These are phyloP conservation scores for Lucinisca nassula DNA, from an alignment of 2,888 invertebrate genomes.

Conservation along the genomic window DNA sequence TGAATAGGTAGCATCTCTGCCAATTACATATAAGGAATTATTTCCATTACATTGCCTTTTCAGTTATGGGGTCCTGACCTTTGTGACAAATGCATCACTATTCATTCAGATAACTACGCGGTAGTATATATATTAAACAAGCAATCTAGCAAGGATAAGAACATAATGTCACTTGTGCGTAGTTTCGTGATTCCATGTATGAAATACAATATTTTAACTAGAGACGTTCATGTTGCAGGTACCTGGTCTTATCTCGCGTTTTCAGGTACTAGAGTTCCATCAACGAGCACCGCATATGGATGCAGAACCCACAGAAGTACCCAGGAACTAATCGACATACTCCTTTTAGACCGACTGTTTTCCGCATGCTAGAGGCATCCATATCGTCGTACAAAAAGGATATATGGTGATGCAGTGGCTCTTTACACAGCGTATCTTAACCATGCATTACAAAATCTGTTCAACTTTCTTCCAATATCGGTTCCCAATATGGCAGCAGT, in stretches of 20 bases:
- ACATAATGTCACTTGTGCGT: conserved; percentile 51
- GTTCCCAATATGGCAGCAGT: too few species aligned
- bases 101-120: conserved; percentile 50
- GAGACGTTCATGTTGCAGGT: conserved; percentile 44
- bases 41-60: conserved; percentile 56
- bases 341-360: too few species aligned
- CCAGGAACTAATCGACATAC: too few species aligned
- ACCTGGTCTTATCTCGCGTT: conserved; percentile 56
- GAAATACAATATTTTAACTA: conserved; percentile 43
- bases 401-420: too few species aligned
- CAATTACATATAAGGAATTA: too few species aligned
- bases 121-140: conserved; percentile 55
- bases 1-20: too few species aligned
- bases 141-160: conserved; percentile 39
- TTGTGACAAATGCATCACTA: conserved; percentile 27
- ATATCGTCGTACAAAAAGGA: too few species aligned
- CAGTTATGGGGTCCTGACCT: conserved; percentile 43
- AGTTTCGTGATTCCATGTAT: conserved; percentile 44
- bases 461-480: too few species aligned
- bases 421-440: too few species aligned
- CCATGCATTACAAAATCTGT: too few species aligned
- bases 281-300: conserved; percentile 35
- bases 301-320: conserved; percentile 5
- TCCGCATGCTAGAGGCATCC: too few species aligned
- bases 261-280: conserved; percentile 51